Evolutionary conservation across 2,888 invertebrate species (phyloP).

Genomic region (Allygus modestus): DNA sequence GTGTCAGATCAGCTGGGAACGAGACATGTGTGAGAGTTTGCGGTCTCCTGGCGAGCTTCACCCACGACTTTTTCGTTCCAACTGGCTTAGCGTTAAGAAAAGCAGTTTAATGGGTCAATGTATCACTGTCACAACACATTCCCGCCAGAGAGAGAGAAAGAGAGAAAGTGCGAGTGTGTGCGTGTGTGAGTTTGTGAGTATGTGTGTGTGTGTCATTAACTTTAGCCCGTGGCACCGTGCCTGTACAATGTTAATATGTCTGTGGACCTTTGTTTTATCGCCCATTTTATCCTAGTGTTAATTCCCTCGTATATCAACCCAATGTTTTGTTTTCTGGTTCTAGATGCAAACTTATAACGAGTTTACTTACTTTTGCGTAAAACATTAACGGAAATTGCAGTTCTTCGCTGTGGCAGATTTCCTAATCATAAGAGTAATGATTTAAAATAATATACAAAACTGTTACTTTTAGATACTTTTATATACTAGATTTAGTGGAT

Average conservation of each 20-base stretch:
- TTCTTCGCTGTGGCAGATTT: too few relatives aligned
- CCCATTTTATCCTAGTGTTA: not conserved
- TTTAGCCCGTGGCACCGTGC: constrained; percentile 20
- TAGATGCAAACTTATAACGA: not conserved
- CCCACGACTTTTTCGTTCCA: constrained; percentile 26
- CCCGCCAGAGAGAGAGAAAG: not conserved
- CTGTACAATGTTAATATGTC: constrained; percentile 10
- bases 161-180: constrained; percentile 4
- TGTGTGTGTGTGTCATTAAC: not conserved
- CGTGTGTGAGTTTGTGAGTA: not conserved
- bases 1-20: too few relatives aligned
- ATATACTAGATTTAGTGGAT: too few relatives aligned
- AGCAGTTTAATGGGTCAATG: constrained; percentile 34
- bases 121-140: constrained; percentile 32
- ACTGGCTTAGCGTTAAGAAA: constrained; percentile 36
- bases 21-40: not conserved
- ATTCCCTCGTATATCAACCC: not conserved
- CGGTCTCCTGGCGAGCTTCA: not conserved
- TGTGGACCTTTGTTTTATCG: constrained; percentile 4
- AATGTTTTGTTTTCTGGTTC: not conserved
- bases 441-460: too few relatives aligned
- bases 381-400: too few relatives aligned
- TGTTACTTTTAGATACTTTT: too few relatives aligned
- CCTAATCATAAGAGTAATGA: too few relatives aligned
- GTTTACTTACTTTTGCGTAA: too few relatives aligned